These are phyloP conservation scores for Amia ocellicauda DNA, from an alignment of 2,113 vertebrate species.

Conservation along the genomic window DNA sequence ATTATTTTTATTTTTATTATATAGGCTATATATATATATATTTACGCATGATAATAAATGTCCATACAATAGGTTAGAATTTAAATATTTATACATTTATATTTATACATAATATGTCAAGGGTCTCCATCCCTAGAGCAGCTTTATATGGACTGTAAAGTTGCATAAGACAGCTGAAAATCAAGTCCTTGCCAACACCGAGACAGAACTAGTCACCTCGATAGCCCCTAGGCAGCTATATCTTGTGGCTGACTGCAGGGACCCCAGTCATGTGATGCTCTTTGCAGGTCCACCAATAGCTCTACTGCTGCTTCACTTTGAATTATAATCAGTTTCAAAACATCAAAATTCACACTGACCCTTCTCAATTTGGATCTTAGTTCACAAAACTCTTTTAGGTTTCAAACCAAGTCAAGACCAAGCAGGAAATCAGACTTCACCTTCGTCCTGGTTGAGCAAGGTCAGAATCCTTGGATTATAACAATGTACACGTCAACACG, in stretches of 20 bases:
- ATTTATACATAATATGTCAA: conserved; percentile 56
- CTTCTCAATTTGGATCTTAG: neutral
- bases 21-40: conserved; percentile 64
- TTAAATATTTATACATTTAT: conserved; percentile 48
- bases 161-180: conserved; percentile 37
- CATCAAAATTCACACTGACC: neutral
- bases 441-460: conserved; percentile 11
- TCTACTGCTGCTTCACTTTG: conserved; percentile 5
- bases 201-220: neutral
- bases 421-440: neutral
- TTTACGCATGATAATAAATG: conserved; percentile 59
- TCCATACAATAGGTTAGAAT: conserved; percentile 63
- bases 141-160: conserved; percentile 38
- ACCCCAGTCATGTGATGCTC: neutral
- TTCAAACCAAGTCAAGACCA: neutral
- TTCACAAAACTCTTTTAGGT: neutral
- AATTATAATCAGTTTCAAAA: neutral
- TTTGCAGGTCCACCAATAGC: neutral
- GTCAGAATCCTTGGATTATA: conserved; percentile 20
- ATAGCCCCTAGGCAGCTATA: neutral
- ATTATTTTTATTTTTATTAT: conserved; percentile 60
- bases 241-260: neutral
- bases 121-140: conserved; percentile 47
- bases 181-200: neutral
- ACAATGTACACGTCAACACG: conserved; percentile 37